Evolutionary conservation across 2,888 invertebrate species (phyloP), one percentile per base, ranked within the genome.

Genomic region (Cepaea hortensis): DNA sequence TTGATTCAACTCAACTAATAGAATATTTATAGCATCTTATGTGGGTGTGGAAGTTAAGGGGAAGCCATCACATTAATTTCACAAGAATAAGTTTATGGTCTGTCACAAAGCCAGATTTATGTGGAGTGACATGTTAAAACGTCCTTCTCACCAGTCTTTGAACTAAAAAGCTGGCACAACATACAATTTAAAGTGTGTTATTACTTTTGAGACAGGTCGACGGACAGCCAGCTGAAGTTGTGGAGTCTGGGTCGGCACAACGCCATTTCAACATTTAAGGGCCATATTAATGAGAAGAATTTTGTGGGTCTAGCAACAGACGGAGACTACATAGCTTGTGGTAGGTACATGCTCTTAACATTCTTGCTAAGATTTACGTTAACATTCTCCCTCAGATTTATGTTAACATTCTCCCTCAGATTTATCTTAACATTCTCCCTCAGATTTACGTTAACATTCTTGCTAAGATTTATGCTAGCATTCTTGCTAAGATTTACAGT

Each of bases 211-310:
- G 91, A 68, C 91, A 95, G 95, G n/a, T 98, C 98, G 2, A 98
- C 98, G 0, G 98, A 97, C 95, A 97, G 97, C 77, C 97, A 97
- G 93, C 95, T 98, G 84, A 98, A 98, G 95, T 96, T 98, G 95
- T 98, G 98, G 98, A 96, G 97, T 92, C 96, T 98, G 35, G 96
- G 96, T 91, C 92, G 92, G 81, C 91, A 96, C 96, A 96, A 97
- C 89, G 97, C 97, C 94, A 95, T 97, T 86, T 96, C 97, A 50
- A 97, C 98, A 0, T 98, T 98, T 95, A 96, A 97, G 23, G 98
- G 98, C 0, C 98, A 98, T 95, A 96, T 97, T 9, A 98, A 98
- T 94, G 98, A 98, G 95, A 98, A 98, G 95, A 98, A 98, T 95
- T 98, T 98, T 95, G 98, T 98, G 3, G 98, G 98, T 0, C 95